These are phyloP conservation scores for Lottia gigantea DNA, from an alignment of 2,888 invertebrate species.

Conservation along the genomic window DNA sequence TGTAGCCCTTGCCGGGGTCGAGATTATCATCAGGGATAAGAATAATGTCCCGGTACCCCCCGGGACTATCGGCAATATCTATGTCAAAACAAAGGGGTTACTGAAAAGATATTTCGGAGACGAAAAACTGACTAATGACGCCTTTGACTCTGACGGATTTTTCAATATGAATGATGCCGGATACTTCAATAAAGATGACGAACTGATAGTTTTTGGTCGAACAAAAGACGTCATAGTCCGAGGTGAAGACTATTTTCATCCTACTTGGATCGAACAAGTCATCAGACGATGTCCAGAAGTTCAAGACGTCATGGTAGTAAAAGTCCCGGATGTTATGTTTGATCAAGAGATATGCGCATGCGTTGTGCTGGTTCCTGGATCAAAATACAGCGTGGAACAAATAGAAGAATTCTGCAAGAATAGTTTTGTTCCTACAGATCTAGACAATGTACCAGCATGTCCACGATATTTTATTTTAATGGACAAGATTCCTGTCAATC, in stretches of 20 bases:
- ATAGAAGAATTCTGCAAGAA: constrained; percentile 7
- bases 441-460: background rate
- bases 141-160: constrained; percentile 10
- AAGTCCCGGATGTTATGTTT: constrained; percentile 8
- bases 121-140: background rate
- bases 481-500: background rate
- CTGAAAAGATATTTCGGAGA: constrained; percentile 7
- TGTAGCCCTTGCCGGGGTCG: constrained; percentile 7
- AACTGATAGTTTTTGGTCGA: constrained; percentile 21
- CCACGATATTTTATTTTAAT: background rate
- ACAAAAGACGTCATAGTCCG: constrained; percentile 18
- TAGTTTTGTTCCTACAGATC: constrained; percentile 12
- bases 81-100: background rate
- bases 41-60: constrained; percentile 9
- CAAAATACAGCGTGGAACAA: background rate
- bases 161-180: constrained; percentile 19
- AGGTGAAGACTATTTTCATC: constrained; percentile 17
- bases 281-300: constrained; percentile 14
- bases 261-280: constrained; percentile 21
- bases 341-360: constrained; percentile 12
- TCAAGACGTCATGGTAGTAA: constrained; percentile 8
- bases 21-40: constrained; percentile 22
- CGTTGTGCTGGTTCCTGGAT: background rate
- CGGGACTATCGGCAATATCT: constrained; percentile 6
- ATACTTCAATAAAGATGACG: constrained; percentile 5